Percentiles rank a stretch among this genome's conserved stretches.
Evolutionary conservation across 1,140 invertebrate genomes (phyloP).

Genomic region (Sinonovacula constricta): DNA sequence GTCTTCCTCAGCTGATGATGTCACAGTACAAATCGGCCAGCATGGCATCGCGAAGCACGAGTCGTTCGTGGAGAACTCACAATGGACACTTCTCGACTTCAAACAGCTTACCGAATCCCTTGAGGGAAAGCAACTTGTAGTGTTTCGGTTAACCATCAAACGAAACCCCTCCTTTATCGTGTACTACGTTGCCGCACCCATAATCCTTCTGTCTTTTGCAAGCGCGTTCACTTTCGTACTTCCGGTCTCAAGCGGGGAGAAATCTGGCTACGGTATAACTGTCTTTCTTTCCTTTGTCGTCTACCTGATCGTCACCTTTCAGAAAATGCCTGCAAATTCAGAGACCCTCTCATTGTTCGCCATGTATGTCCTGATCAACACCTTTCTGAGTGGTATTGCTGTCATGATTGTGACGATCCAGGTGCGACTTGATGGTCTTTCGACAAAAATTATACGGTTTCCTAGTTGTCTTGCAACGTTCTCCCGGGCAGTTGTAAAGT

Average conservation of each 20-base stretch:
- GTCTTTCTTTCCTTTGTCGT: constrained; percentile 52
- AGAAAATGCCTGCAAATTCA: constrained; percentile 45
- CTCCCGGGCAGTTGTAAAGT: too few species aligned
- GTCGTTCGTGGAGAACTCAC: constrained; percentile 24
- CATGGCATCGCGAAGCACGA: constrained; percentile 14
- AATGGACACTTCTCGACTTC: too few species aligned
- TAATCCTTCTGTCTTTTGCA: constrained; percentile 42
- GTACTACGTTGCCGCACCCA: constrained; percentile 45
- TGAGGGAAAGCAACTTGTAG: too few species aligned
- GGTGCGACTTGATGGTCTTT: neutral
- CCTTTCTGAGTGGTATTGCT: constrained; percentile 12
- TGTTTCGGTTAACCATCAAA: too few species aligned
- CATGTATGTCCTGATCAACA: constrained; percentile 2
- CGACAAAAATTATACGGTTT: too few species aligned
- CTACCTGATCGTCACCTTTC: constrained; percentile 29
- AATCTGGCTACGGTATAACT: constrained; percentile 43
- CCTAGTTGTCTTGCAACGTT: too few species aligned
- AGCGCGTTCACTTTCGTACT: constrained; percentile 48
- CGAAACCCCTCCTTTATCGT: constrained; percentile 18
- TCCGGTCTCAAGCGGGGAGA: constrained; percentile 48
- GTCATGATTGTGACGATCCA: constrained; percentile 2
- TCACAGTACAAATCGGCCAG: neutral
- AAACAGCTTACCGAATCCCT: too few species aligned
- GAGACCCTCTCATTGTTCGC: constrained; percentile 36
- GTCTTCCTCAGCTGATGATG: constrained; percentile 83